Percentiles rank a stretch among this genome's conserved stretches.
Evolutionary conservation across 2,113 vertebrate species (phyloP).

Genomic region (Macrotis lagotis): DNA sequence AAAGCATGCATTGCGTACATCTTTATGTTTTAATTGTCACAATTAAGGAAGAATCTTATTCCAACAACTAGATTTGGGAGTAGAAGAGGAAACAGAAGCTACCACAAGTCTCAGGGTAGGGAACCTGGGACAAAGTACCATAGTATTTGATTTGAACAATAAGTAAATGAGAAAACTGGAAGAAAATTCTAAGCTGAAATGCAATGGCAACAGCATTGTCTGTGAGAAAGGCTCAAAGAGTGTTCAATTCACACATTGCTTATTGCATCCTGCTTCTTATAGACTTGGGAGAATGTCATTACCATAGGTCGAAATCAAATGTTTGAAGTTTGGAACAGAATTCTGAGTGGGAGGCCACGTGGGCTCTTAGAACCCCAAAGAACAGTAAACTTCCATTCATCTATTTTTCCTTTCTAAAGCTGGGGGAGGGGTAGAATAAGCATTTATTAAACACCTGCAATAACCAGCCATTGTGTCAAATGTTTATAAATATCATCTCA

Average conservation of each 20-base stretch:
- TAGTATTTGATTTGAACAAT: neutral
- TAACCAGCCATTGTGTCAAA: neutral
- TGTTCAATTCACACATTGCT: neutral
- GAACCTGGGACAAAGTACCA: neutral
- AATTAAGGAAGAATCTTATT: neutral
- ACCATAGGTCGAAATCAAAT: neutral
- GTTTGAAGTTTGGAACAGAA: neutral
- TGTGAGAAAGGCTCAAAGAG: neutral
- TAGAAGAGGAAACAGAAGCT: neutral
- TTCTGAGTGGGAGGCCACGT: neutral
- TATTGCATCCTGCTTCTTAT: neutral
- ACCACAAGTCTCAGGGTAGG: no score
- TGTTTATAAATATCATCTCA: neutral
- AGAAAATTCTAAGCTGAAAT: neutral
- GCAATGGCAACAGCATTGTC: neutral
- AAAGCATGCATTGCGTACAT: neutral
- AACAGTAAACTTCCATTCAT: neutral
- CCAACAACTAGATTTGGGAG: neutral
- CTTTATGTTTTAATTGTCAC: neutral
- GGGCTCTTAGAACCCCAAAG: neutral
- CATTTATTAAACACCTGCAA: neutral
- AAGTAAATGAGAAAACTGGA: neutral
- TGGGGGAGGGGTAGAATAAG: neutral
- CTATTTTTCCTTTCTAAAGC: neutral
- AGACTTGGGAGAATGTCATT: neutral